Evolutionary conservation across 1,140 invertebrate species (phyloP).

Genomic region (Drosophila sproati): DNA sequence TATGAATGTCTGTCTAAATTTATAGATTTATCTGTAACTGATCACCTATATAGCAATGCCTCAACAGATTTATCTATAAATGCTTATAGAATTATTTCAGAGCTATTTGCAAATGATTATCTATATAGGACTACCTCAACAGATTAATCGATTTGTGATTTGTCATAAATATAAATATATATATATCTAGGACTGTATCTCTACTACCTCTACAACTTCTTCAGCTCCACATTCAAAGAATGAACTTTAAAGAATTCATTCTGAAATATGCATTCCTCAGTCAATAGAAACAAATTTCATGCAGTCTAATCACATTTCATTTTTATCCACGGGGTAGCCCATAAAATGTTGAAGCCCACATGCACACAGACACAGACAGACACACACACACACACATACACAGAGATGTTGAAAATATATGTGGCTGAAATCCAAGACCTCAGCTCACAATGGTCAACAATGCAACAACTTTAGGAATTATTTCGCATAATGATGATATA

Average conservation of each 20-base stretch:
- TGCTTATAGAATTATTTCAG: no score
- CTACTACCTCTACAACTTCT: background rate
- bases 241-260: background rate
- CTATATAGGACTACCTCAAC: no score
- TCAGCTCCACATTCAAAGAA: background rate
- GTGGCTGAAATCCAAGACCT: slow-evolving; percentile 23
- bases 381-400: no score
- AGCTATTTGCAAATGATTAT: no score
- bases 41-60: no score
- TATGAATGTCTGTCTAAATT: no score
- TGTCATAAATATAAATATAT: no score
- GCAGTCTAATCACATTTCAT: background rate
- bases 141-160: no score
- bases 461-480: slow-evolving; percentile 50
- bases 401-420: background rate
- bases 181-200: background rate
- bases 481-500: slow-evolving; percentile 72
- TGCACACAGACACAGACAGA: background rate
- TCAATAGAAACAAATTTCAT: background rate
- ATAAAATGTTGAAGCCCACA: background rate
- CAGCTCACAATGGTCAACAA: slow-evolving; percentile 43
- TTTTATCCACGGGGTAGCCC: no score
- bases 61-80: no score
- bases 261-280: background rate
- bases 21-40: no score